phyloP scores from a whole-genome alignment of 2,113 vertebrate species.

The Dicaeum eximium region DNA sequence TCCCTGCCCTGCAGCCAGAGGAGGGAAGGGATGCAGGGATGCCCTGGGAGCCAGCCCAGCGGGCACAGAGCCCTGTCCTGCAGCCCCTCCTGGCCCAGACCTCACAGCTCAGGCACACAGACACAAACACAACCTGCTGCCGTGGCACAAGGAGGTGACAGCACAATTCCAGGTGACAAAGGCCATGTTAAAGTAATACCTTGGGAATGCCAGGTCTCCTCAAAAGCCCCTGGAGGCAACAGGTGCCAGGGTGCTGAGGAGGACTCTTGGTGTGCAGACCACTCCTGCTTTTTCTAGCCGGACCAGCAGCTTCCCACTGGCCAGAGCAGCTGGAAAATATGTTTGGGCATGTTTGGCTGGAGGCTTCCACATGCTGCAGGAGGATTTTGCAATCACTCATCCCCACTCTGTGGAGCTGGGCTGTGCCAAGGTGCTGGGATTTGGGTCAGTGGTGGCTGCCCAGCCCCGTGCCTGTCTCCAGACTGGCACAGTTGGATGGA shows the following conservation, averaged over 20 bases:
- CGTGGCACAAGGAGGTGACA: neutral
- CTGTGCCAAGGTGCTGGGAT: neutral
- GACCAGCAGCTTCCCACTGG: neutral
- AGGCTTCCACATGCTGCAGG: neutral
- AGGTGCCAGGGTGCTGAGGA: neutral
- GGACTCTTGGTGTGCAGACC: neutral
- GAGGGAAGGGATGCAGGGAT: neutral
- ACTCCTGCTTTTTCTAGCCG: neutral
- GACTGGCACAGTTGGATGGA: neutral
- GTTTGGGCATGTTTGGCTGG: conserved; percentile 6
- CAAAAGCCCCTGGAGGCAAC: fast-evolving
- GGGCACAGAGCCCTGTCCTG: neutral
- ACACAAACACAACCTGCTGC: fast-evolving
- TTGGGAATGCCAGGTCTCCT: neutral
- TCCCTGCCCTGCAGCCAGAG: neutral
- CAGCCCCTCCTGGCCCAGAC: neutral
- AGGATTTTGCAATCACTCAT: neutral
- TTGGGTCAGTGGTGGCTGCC: neutral
- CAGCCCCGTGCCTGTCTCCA: neutral
- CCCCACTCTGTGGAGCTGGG: fast-evolving
- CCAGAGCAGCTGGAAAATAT: neutral
- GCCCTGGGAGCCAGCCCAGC: fast-evolving
- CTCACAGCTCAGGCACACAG: fast-evolving
- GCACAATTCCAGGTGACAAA: neutral
- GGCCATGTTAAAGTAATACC: fast-evolving